A percentile compares a stretch with the other conserved stretches of the same genome.
Evolutionary conservation across 2,113 vertebrate genomes (phyloP).

Genomic region (Prunella himalayana): DNA sequence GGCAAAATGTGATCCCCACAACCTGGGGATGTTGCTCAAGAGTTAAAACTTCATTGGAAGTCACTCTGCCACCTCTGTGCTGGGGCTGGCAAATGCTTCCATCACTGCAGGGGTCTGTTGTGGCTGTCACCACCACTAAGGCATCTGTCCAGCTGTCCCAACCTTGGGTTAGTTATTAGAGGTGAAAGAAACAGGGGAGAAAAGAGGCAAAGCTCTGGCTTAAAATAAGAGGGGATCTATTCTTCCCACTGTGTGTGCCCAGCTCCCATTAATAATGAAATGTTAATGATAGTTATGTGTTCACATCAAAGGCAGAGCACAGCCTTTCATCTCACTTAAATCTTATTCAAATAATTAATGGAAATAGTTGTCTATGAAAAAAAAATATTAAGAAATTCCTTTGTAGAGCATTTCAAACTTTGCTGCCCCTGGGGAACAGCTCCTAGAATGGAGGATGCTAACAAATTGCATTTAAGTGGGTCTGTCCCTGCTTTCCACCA

Average conservation of each 20-base stretch:
- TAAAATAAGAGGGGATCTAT: not conserved
- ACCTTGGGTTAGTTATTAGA: not conserved
- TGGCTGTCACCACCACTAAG: not conserved
- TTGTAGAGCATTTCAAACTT: constrained; percentile 36
- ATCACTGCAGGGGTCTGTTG: not conserved
- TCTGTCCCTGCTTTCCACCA: not conserved
- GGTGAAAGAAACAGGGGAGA: not conserved
- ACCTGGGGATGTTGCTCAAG: not conserved
- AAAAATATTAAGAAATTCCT: not conserved
- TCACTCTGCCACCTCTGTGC: not conserved
- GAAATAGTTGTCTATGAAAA: constrained; percentile 10
- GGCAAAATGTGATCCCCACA: not conserved
- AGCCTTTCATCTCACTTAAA: constrained; percentile 62
- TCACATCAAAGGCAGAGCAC: constrained; percentile 45
- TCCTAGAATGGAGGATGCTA: not conserved
- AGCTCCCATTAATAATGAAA: constrained; percentile 46
- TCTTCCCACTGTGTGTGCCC: not conserved
- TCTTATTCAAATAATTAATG: constrained; percentile 66
- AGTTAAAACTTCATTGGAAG: not conserved
- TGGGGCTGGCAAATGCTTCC: not conserved
- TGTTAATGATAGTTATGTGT: constrained; percentile 53
- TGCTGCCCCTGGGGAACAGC: not conserved
- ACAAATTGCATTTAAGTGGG: constrained; percentile 15
- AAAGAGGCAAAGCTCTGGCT: not conserved
- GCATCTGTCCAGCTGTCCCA: not conserved